Base-by-base conservation (phyloP, 2,113 vertebrate species). In the Cheilinus undulatus region DNA sequence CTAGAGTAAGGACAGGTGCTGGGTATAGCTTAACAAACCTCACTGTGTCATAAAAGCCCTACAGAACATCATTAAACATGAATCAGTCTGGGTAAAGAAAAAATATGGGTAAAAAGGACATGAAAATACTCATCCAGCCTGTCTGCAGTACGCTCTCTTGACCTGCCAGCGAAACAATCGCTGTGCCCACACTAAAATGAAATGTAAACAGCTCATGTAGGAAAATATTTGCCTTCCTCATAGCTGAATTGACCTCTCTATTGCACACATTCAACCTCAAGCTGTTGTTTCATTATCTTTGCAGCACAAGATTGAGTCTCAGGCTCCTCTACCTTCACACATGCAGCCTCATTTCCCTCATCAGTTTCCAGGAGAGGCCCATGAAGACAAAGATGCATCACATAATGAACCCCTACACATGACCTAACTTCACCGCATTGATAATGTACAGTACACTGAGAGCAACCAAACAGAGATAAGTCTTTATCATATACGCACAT, bases 181-280 rank as follows among this genome's bases (percentile, higher is more conserved):
- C 58, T 22, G 24, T 64, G 56, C 67, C 65, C 69, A 58, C 46
- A 20, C 66, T 69, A 62, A 63, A 73, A 52, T 76, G 69, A 80
- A 89, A 89, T 69, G 74, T 75, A 85, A 86, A 88, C 56, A 27
- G 48, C 69, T 72, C 70, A 66, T 58, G 60, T 65, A 58, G 60
- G 53, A 78, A 78, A 87, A 89, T 84, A 79, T 78, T 88, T 87
- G 57, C 60, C 57, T 71, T 83, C 60, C 67, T 86, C 65, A 58
- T 63, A 53, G 28, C 57, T 77, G 61, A 51, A 79, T 36, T 83
- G 84, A 86, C 86, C 87, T 80, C 72, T 57, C 63, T 27, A 54
- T 57, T 63, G 28, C 28, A 51, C 9, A 43, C 52, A 69, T 34
- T 74, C 51, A 70, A 58, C 66, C 61, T 50, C 42, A 73, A 78